A percentile compares a stretch with the other conserved stretches of the same genome.
These are phyloP conservation scores for Holotrichia oblita DNA, from an alignment of 1,140 invertebrate genomes.

Conservation along the genomic window DNA sequence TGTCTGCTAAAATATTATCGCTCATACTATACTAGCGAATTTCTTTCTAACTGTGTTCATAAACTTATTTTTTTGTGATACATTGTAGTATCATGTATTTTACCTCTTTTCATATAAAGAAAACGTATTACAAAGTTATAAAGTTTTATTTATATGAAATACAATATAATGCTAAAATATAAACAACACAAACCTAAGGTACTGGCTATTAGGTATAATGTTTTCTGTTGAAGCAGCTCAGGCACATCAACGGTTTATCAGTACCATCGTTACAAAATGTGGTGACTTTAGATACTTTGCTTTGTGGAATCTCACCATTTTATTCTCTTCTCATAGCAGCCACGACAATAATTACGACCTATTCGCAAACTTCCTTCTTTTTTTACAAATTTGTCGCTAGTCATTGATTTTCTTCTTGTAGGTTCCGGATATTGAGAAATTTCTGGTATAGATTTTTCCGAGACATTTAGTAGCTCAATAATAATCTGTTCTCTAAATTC, in stretches of 20 bases:
- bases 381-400: neutral
- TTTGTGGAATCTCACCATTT: conserved; percentile 20
- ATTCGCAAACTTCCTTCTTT: neutral
- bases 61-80: neutral
- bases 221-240: neutral
- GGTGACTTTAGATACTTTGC: conserved; percentile 7
- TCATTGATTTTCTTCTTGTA: neutral
- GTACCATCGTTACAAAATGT: conserved; percentile 8
- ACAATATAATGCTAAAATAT: conserved; percentile 3
- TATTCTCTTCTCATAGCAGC: conserved; percentile 13
- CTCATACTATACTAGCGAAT: no score
- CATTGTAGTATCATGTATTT: neutral
- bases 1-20: no score
- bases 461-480: neutral
- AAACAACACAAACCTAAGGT: conserved; percentile 4
- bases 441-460: neutral
- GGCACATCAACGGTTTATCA: neutral
- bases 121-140: neutral
- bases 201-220: neutral
- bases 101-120: neutral
- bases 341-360: neutral
- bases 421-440: neutral
- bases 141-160: neutral
- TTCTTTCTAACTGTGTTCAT: neutral
- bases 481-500: conserved; percentile 40